Evolutionary conservation across 2,888 invertebrate species (phyloP), one percentile per base, ranked within the genome.

Genomic region (Zaprionus obscuricornis): DNA sequence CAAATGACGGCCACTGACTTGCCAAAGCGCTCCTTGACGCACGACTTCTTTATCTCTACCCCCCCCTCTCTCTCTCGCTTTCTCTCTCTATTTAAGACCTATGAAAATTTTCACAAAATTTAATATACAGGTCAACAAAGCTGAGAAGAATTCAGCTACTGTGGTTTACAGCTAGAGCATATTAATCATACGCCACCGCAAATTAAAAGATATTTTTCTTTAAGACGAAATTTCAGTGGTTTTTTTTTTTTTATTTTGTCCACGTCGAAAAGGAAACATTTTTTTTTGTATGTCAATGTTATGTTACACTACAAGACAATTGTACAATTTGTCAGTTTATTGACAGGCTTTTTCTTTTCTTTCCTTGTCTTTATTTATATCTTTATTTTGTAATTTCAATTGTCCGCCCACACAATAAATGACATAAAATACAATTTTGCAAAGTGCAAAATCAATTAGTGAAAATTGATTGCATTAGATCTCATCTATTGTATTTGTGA

Each of bases 371-470:
- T 31, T 13, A 13, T 3, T 22, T 29, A 27, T 31, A 40, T 22
- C 20, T 37, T 31, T 13, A 13, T 3, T 7, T 22, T 50, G 24
- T 24, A n/a, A 33, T 18, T 47, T 39, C 57, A 78, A 74, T 76
- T 68, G 68, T 20, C n/a, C 55, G 45, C 26, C 42, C 52, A 42
- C 13, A 40, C 16, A 14, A 27, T 46, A 46, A 45, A 43, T 26
- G 24, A 39, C 45, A 27, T 34, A 24, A 36, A 50, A 50, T 4
- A 20, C 29, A 57, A 54, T 58, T 69, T 57, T 45, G 17, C 10
- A 56, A 52, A 67, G 51, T 50, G 49, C 31, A 73, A 75, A 75
- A 66, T 56, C 85, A 81, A 81, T 81, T 81, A 81, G 73, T 26
- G 46, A 27, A 70, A 81, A 85, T 81, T 81, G 75, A 65, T 59